Evolutionary conservation across 2,797 vertebrate species (phyloP).

Genomic region (Eulemur mongoz): DNA sequence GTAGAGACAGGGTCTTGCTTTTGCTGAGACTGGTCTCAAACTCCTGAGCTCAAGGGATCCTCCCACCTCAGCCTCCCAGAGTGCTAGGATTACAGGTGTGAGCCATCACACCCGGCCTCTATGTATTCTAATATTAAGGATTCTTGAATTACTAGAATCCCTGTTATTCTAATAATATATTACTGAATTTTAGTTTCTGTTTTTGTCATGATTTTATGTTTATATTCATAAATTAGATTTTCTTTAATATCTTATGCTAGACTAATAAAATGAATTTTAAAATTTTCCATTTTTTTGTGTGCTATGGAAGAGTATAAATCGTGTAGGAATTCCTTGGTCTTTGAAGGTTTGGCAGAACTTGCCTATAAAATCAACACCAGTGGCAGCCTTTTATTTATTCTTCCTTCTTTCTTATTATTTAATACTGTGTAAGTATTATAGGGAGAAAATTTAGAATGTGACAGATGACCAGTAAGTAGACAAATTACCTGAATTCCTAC

Average conservation of each 20-base stretch:
- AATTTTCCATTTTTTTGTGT: neutral
- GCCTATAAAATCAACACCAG: neutral
- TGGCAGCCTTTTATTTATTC: neutral
- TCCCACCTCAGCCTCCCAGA: too few species aligned
- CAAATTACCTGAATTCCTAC: neutral
- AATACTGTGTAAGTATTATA: neutral
- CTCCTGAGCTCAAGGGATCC: too few species aligned
- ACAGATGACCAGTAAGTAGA: neutral
- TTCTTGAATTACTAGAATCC: neutral
- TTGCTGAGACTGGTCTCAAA: too few species aligned
- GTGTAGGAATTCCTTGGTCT: neutral
- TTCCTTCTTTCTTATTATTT: neutral
- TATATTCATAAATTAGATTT: neutral
- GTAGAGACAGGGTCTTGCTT: too few species aligned
- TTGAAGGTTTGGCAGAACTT: neutral
- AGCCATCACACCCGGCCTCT: neutral
- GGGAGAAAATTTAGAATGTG: neutral
- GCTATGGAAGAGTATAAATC: neutral
- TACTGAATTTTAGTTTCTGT: slow-evolving; percentile 12
- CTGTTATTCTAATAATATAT: neutral
- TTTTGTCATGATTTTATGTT: neutral
- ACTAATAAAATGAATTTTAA: neutral
- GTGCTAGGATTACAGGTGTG: too few species aligned
- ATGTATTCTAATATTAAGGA: neutral
- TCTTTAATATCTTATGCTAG: neutral